Evolutionary conservation across 2,888 invertebrate species (phyloP), one percentile per base, ranked within the genome.

Genomic region (Galeopsomyia nigrocyanea): DNA sequence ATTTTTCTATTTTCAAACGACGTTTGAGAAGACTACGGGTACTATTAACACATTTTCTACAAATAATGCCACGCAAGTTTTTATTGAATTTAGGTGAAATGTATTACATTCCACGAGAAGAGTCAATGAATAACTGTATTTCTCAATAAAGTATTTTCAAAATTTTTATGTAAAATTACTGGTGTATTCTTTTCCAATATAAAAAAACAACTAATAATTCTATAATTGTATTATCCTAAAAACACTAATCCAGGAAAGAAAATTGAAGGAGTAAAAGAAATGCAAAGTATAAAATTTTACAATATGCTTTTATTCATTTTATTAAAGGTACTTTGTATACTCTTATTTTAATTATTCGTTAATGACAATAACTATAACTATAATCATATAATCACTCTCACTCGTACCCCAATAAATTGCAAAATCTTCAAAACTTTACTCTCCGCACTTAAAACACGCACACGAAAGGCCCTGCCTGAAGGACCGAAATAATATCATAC

Each of bases 321-420:
- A 77, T 71, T 77, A 73, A 74, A 75, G 75, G 77, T 76, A 77
- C 73, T 74, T 71, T 63, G 61, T 65, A 55, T 71, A 74, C 68
- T 51, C 21, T 69, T 67, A 70, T 62, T 31, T 71, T 75, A 69
- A 68, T 71, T 57, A 65, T 62, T 66, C 64, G 47, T 71, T 68
- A 74, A 74, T 62, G 71, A 73, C 69, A 71, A 71, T 71, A 75
- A 71, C 75, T 77, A 79, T 77, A 77, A 78, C 77, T 75, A 77
- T 77, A 77, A 77, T 80, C 78, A 71, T 77, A 78, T 76, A 76
- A 77, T 79, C 78, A 77, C 69, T 76, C 77, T 76, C 75, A 71
- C 76, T 76, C 77, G 73, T 77, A 75, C 74, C 73, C 77, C 80
- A 77, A 75, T 75, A 70, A 73, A 75, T 75, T 72, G 67, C 76